Conservation (phyloP, 2,888 invertebrate genomes). For the Conus canariensis region DNA sequence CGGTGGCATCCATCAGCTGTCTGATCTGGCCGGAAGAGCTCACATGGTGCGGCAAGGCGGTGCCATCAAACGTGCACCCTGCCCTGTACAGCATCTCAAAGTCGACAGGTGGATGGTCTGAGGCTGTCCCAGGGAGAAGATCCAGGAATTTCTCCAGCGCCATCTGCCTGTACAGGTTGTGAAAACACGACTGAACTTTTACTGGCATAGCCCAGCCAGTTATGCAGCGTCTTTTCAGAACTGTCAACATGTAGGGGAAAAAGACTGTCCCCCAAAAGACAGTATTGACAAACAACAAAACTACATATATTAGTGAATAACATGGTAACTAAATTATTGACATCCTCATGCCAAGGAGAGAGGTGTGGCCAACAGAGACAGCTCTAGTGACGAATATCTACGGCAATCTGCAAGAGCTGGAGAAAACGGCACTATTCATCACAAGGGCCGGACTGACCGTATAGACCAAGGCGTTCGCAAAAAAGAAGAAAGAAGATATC, state of each 20-base stretch:
- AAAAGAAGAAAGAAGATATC: no score
- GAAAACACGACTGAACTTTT: background rate
- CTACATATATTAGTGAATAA: background rate
- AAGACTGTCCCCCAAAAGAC: no score
- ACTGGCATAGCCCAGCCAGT: no score
- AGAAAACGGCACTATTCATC: no score
- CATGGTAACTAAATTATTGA: no score
- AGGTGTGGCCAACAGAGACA: no score
- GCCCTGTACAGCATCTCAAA: conserved; percentile 91
- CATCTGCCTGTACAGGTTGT: conserved; percentile 47
- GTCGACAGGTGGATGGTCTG: conserved; percentile 78
- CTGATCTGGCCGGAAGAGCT: conserved; percentile 86
- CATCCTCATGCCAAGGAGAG: no score
- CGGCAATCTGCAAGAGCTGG: no score
- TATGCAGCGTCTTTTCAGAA: background rate
- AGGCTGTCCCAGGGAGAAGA: conserved; percentile 29
- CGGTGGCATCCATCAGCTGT: conserved; percentile 82
- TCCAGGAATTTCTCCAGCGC: conserved; percentile 52
- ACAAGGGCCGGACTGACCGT: no score
- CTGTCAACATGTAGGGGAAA: background rate
- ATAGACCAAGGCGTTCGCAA: no score
- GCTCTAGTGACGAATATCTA: no score
- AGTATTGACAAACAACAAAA: background rate
- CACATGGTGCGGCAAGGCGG: conserved; percentile 90
- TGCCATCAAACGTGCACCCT: conserved; percentile 91